Evolutionary conservation across 2,888 invertebrate genomes (phyloP), one percentile per base, ranked within the genome.

Genomic region (Odiellus spinosus): DNA sequence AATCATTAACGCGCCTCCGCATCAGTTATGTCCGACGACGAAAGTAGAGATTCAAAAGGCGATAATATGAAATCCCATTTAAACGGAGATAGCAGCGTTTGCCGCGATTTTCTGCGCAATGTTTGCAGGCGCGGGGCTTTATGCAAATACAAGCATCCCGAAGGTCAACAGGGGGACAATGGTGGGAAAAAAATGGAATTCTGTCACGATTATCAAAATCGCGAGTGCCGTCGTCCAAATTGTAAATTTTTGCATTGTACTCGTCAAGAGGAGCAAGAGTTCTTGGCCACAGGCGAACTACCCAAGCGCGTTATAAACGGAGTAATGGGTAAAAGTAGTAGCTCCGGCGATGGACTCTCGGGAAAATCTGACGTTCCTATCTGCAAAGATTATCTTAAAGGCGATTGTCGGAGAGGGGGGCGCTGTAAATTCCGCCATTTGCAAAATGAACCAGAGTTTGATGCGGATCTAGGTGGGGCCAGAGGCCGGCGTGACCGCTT

Each of bases 231-330:
- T n/a, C 72, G 84, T 57, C 71, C 73, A 3, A 77, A 76, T 49
- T 83, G 82, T 59, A 77, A 77, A 59, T 83, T 82, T 62, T 71
- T 82, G 39, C 84, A 85, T 64, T 82, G 82, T 59, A 73, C 77
- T 1, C 71, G 78, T 15, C 76, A 77, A 59, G 80, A 80, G 57
- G 82, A 83, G 61, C 72, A 73, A 52, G 76, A 77, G 50, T 79
- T 77, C 59, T 74, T 78, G 56, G 71, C 72, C 43, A 78, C 77
- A 11, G 82, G 82, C 1, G 76, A 79, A 60, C 69, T 85, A 59
- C 80, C 82, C 5, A 67, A 68, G 26, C 73, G 74, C 58, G 71
- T 73, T 42, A 59, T 66, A 38, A 61, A 53, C 19, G 47, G 48
- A 2, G 44, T 34, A 14, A 46, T 35, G 33, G 19, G 41, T 10